Evolutionary conservation across 1,140 invertebrate genomes (phyloP).

Genomic region (Calosoma granatense): DNA sequence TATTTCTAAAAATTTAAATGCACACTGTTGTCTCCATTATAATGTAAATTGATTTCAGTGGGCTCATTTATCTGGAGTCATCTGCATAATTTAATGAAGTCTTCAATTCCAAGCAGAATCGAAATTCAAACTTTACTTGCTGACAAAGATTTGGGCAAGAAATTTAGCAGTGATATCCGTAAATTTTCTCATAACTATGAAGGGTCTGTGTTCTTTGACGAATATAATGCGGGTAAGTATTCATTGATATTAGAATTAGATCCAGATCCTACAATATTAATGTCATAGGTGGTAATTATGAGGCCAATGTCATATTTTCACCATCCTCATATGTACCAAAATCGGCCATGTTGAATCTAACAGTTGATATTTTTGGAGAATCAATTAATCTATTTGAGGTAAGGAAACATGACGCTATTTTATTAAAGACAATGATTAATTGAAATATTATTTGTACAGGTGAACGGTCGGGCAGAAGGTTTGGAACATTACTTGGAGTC

Average conservation of each 20-base stretch:
- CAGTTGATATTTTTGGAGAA: conserved; percentile 81
- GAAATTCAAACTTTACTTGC: conserved; percentile 74
- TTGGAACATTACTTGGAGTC: conserved; percentile 75
- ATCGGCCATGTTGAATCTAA: conserved; percentile 70
- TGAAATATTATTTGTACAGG: conserved; percentile 43
- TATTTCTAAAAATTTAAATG: not conserved
- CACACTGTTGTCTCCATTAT: not conserved
- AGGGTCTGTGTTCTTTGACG: conserved; percentile 73
- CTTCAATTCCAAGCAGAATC: conserved; percentile 68
- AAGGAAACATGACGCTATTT: conserved; percentile 18
- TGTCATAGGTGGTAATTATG: conserved; percentile 56
- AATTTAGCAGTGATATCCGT: conserved; percentile 69
- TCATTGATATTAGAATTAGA: too few species aligned
- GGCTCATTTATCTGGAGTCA: conserved; percentile 92
- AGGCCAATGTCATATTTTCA: conserved; percentile 79
- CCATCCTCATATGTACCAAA: conserved; percentile 81
- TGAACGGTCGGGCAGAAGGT: conserved; percentile 68
- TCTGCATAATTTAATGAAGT: conserved; percentile 73
- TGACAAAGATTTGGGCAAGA: conserved; percentile 55
- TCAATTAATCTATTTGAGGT: conserved; percentile 79
- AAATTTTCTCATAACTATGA: conserved; percentile 91
- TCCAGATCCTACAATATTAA: too few species aligned
- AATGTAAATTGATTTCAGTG: conserved; percentile 44
- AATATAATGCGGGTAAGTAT: conserved; percentile 64
- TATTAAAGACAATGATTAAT: conserved; percentile 13